phyloP scores from a whole-genome alignment of 2,888 invertebrate genomes.

The Diadegma fenestrale region DNA sequence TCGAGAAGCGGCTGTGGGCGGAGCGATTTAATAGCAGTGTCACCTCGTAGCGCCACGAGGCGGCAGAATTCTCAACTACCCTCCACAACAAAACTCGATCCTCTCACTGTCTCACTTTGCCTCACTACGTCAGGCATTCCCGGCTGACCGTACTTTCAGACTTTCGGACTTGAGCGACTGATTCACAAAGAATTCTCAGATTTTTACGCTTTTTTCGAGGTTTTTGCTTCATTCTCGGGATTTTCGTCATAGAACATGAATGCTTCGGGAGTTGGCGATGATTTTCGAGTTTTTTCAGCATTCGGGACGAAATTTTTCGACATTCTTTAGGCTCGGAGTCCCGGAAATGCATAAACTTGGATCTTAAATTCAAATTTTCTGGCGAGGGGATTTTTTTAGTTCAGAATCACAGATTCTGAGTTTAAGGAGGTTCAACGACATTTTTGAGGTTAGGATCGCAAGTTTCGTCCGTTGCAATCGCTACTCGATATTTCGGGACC shows the following conservation, averaged over 20 bases:
- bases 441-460: conserved; percentile 73
- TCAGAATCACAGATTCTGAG: conserved; percentile 44
- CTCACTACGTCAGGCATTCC: conserved; percentile 15
- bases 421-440: conserved; percentile 14
- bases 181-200: not conserved
- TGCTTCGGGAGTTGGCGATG: not conserved
- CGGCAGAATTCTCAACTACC: conserved; percentile 65
- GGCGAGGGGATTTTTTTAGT: not conserved
- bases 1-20: conserved; percentile 72
- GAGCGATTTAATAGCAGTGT: conserved; percentile 66
- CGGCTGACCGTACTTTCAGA: conserved; percentile 35
- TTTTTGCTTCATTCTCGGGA: not conserved
- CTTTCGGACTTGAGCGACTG: not conserved
- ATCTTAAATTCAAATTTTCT: not conserved
- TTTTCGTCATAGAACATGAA: not conserved
- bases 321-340: not conserved
- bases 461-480: not conserved
- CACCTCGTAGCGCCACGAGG: conserved; percentile 77
- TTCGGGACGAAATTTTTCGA: not conserved
- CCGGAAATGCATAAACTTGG: not conserved
- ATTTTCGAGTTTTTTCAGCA: not conserved
- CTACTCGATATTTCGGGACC: too few species aligned
- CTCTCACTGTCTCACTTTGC: conserved; percentile 14
- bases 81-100: conserved; percentile 61
- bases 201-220: not conserved